Evolutionary conservation across 1,140 invertebrate species (phyloP), one percentile per base, ranked within the genome.

Genomic region (Odontomachus brunneus): DNA sequence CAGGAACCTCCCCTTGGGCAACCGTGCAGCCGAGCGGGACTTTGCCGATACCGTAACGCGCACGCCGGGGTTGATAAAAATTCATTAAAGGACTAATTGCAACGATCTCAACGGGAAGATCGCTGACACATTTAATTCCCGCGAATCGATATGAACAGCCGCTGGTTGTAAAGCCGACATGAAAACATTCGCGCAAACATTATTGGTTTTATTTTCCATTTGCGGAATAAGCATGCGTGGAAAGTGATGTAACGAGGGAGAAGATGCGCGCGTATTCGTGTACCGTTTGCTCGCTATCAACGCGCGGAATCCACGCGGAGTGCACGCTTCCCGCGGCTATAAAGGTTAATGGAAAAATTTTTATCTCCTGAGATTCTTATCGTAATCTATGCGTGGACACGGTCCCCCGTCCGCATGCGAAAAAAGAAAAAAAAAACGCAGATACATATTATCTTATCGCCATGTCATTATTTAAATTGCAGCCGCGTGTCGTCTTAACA

Each of bases 301-400:
- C 33, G 63, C 29, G 11, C 74, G 38, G 74, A 53, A 38, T 65
- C 33, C 49, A 44, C 15, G 49, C 29, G 29, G n/a, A 44, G 38
- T 26, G 17, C 22, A 24, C 29, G 5, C 33, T 57, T n/a, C 22
- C 29, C 14, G 51, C 33, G 33, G 49, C 75, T 55, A 67, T 67
- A 67, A 69, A 67, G 57, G 63, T 78, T 78, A 78, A 78, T 76
- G 75, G 63, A 69, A 67, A 78, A 78, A 78, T 69, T 67, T 78
- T 67, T 51, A 78, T 78, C 51, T 48, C 9, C 9, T 22, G 51
- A 57, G 75, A 78, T 78, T 78, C 48, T 69, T 53, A 78, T 78
- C 49, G n/a, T 44, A 48, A 66, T 48, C 29, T 78, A 78, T 19
- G 22, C 22, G 33, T 24, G 63, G 48, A 78, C 67, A 22, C 33